These are phyloP conservation scores for Cheirogaleus medius DNA, from an alignment of 2,113 vertebrate genomes.

Conservation along the genomic window DNA sequence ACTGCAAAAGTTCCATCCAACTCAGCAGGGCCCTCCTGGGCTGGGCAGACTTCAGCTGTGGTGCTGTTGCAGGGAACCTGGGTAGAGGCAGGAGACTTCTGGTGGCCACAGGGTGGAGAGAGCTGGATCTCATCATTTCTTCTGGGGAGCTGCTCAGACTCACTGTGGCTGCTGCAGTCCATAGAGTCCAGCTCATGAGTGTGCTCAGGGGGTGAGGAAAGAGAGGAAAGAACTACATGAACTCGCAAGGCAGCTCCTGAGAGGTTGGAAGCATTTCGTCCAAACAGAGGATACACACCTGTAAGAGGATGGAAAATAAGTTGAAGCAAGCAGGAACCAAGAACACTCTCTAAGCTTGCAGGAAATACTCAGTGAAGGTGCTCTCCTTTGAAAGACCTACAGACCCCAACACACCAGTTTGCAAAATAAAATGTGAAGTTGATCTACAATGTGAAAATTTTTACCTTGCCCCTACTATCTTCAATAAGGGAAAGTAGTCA, in stretches of 20 bases:
- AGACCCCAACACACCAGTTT: neutral
- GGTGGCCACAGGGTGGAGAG: conserved; percentile 42
- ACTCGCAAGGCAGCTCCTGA: conserved; percentile 92
- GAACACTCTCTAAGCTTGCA: neutral
- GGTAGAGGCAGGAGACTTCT: conserved; percentile 48
- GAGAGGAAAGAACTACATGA: conserved; percentile 84
- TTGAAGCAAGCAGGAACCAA: neutral
- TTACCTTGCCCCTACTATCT: neutral
- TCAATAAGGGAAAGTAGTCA: neutral
- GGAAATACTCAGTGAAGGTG: neutral
- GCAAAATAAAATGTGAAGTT: neutral
- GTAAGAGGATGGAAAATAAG: conserved; percentile 52
- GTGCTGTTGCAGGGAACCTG: neutral
- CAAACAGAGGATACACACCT: conserved; percentile 96
- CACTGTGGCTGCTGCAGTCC: conserved; percentile 82
- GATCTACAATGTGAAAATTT: neutral
- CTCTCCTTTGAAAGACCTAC: neutral
- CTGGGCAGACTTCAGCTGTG: neutral
- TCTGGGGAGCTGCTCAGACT: conserved; percentile 54
- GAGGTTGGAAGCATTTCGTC: conserved; percentile 90
- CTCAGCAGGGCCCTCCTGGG: conserved; percentile 23
- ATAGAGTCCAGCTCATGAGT: conserved; percentile 29
- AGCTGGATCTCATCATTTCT: conserved; percentile 35
- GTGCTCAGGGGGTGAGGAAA: neutral
- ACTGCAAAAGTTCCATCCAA: conserved; percentile 88